phyloP scores from a whole-genome alignment of 2,113 vertebrate species.

The Gobiocypris rarus region DNA sequence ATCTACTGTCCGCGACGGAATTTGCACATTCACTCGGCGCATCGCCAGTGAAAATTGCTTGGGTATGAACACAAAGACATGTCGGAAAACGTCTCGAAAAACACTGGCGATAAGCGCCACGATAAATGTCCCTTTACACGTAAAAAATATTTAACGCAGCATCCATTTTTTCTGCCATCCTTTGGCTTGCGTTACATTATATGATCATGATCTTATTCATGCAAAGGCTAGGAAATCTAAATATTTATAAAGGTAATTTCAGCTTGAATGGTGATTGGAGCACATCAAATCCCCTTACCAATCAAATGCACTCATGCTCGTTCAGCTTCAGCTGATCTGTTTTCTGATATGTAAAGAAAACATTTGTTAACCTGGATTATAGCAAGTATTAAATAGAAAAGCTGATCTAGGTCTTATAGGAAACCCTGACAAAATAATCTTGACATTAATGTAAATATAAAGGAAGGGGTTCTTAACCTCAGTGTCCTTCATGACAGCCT shows the following conservation, averaged over 20 bases:
- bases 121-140: too few species aligned
- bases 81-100: too few species aligned
- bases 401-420: background rate
- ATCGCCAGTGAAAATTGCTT: too few species aligned
- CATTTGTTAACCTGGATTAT: slow-evolving; percentile 8
- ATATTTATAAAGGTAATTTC: slow-evolving; percentile 40
- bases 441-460: background rate
- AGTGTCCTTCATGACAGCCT: slow-evolving; percentile 64
- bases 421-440: background rate
- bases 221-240: background rate
- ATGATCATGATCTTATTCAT: too few species aligned
- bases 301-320: slow-evolving; percentile 36
- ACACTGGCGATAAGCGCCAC: too few species aligned
- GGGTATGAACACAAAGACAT: too few species aligned
- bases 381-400: slow-evolving; percentile 9
- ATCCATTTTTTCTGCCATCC: too few species aligned
- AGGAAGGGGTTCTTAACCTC: slow-evolving; percentile 66
- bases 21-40: too few species aligned
- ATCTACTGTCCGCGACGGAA: too few species aligned
- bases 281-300: slow-evolving; percentile 27
- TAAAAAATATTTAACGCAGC: too few species aligned
- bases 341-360: background rate
- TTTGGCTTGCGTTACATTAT: too few species aligned
- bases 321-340: slow-evolving; percentile 14
- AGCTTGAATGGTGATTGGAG: slow-evolving; percentile 27